phyloP scores from a whole-genome alignment of 2,113 vertebrate species.

The Tragulus kanchil region DNA sequence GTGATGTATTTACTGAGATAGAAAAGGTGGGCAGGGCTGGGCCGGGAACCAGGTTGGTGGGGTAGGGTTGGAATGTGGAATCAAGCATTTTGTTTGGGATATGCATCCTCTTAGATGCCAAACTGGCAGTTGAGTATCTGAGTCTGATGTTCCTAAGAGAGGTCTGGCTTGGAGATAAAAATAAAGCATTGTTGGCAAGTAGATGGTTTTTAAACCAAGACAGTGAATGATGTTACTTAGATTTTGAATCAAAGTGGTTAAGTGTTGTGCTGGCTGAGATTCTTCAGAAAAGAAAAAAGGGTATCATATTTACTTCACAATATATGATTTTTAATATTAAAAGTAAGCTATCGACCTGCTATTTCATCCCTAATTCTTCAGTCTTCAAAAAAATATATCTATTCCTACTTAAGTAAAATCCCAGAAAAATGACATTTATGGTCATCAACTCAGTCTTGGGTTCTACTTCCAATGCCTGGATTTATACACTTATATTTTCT shows the following conservation, averaged over 20 bases:
- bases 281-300: constrained; percentile 6
- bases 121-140: not conserved
- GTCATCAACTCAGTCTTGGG: not conserved
- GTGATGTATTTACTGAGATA: not conserved
- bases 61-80: not conserved
- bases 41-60: not conserved
- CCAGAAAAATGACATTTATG: not conserved
- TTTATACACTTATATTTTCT: not conserved
- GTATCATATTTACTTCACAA: not conserved
- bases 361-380: not conserved
- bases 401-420: not conserved
- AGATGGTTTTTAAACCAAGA: constrained; percentile 57
- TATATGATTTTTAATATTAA: constrained; percentile 36
- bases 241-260: constrained; percentile 50
- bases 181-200: constrained; percentile 48
- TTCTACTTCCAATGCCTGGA: not conserved
- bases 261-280: constrained; percentile 33
- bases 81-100: not conserved
- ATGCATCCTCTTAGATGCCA: not conserved
- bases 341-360: constrained; percentile 28
- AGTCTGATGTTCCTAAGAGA: constrained; percentile 47
- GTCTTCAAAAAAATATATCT: not conserved
- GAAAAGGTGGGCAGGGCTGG: not conserved
- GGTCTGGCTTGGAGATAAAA: constrained; percentile 35
- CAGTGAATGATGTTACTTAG: constrained; percentile 37